phyloP scores from a whole-genome alignment of 2,888 invertebrate genomes.

The Ichneumon xanthorius region DNA sequence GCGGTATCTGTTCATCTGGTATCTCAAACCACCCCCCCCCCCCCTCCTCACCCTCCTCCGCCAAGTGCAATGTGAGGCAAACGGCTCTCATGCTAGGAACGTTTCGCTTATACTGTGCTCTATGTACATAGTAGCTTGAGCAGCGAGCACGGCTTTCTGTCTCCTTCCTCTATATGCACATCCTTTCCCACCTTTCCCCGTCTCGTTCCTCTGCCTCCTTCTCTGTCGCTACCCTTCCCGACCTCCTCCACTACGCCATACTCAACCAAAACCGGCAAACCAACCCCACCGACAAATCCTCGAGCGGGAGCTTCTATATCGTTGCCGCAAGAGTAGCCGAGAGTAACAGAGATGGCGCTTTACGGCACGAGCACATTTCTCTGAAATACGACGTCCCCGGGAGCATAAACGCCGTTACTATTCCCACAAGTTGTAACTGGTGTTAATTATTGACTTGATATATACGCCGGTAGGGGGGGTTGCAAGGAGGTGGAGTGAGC shows the following conservation, averaged over 20 bases:
- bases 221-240: slow-evolving; percentile 52
- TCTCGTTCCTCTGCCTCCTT: slow-evolving; percentile 65
- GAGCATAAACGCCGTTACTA: slow-evolving; percentile 84
- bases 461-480: slow-evolving; percentile 70
- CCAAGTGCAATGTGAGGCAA: slow-evolving; percentile 69
- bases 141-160: slow-evolving; percentile 57
- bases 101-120: slow-evolving; percentile 39
- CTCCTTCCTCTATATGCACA: slow-evolving; percentile 56
- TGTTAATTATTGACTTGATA: slow-evolving; percentile 84
- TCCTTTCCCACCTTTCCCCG: slow-evolving; percentile 38
- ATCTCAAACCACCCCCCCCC: slow-evolving; percentile 70
- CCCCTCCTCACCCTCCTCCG: slow-evolving; percentile 58
- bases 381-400: slow-evolving; percentile 84
- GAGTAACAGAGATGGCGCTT: slow-evolving; percentile 45
- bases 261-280: slow-evolving; percentile 69
- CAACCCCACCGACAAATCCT: slow-evolving; percentile 79
- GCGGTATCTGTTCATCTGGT: slow-evolving; percentile 83
- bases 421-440: slow-evolving; percentile 85
- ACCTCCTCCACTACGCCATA: slow-evolving; percentile 46
- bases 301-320: slow-evolving; percentile 63
- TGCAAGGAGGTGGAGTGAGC: slow-evolving; percentile 23
- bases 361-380: slow-evolving; percentile 83
- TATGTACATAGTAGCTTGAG: slow-evolving; percentile 39
- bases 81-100: slow-evolving; percentile 31
- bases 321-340: slow-evolving; percentile 38